Evolutionary conservation across 2,888 invertebrate genomes (phyloP), one percentile per base, ranked within the genome.

Genomic region (Brachypalpus laphriformis): DNA sequence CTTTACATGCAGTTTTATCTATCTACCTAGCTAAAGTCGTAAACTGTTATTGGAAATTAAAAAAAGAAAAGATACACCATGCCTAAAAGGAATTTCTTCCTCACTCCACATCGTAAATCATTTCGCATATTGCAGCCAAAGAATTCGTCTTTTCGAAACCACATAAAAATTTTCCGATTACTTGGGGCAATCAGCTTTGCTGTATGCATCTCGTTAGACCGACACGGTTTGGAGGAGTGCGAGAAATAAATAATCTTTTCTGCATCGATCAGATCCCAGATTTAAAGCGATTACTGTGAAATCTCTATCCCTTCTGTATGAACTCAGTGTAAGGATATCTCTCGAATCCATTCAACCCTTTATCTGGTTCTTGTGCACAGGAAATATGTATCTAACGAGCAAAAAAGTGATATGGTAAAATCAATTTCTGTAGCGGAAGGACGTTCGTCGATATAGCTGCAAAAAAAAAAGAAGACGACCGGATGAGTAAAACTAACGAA

Each of bases 371-470:
- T 76, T 76, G 57, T 66, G 49, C 34, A 66, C 72, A 65, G 72
- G 66, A 78, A 72, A 82, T 66, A 66, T 61, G 78, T 78, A 72
- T 82, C 82, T 82, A 82, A 82, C 82, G 78, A 82, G 82, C 78
- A 82, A 82, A 78, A 82, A 78, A 78, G 47, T 59, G 71, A 45
- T 66, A 82, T 68, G 82, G 72, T 78, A 72, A 82, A 82, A 82
- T 82, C 82, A 82, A 72, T 78, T 78, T 72, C 78, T 78, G 72
- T 56, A 47, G 54, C 72, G 66, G 78, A 82, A 78, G 78, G 82
- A 82, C 72, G 68, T 72, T 68, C 66, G 78, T 68, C 66, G 78
- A 78, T 78, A 78, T 72, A 65, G 45, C 59, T 63, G 49, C 42
- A 22, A 37, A 37, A 59, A 68, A 45, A 47, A 45, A 40, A 40